phyloP scores from a whole-genome alignment of 2,888 invertebrate species.

The Eurois occulta region DNA sequence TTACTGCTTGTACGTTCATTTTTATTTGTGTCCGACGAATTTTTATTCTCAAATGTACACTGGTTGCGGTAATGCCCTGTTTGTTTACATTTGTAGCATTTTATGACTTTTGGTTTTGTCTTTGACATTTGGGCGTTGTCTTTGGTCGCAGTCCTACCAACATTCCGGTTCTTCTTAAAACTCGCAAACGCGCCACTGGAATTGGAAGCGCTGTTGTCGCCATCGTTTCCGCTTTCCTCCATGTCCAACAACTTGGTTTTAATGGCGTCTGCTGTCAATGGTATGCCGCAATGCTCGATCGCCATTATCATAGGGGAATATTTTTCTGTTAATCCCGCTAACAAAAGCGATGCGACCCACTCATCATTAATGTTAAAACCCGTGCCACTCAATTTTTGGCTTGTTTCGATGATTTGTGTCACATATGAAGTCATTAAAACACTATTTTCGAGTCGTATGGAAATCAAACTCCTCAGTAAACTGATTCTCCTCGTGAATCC shows the following conservation, averaged over 20 bases:
- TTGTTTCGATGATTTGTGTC: conserved; percentile 50
- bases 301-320: conserved; percentile 51
- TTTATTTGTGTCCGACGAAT: conserved; percentile 51
- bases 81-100: conserved; percentile 56
- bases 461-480: conserved; percentile 49
- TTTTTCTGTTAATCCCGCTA: conserved; percentile 59
- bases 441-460: conserved; percentile 47
- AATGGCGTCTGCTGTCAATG: conserved; percentile 58
- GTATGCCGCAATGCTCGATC: conserved; percentile 19
- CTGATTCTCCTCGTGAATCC: conserved; percentile 55
- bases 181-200: conserved; percentile 51
- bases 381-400: conserved; percentile 49
- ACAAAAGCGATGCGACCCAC: conserved; percentile 59
- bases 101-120: conserved; percentile 41
- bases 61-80: conserved; percentile 60
- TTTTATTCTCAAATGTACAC: conserved; percentile 44
- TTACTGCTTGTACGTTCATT: conserved; percentile 54
- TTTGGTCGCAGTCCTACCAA: conserved; percentile 53
- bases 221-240: conserved; percentile 42
- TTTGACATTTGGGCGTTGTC: conserved; percentile 52
- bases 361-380: conserved; percentile 60
- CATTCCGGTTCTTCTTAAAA: conserved; percentile 54
- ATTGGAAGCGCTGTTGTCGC: conserved; percentile 34
- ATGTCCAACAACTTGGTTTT: conserved; percentile 60
- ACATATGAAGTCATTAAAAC: conserved; percentile 48